Base-by-base conservation (phyloP, 1,140 invertebrate genomes). In the Bombus sibiricus region DNA sequence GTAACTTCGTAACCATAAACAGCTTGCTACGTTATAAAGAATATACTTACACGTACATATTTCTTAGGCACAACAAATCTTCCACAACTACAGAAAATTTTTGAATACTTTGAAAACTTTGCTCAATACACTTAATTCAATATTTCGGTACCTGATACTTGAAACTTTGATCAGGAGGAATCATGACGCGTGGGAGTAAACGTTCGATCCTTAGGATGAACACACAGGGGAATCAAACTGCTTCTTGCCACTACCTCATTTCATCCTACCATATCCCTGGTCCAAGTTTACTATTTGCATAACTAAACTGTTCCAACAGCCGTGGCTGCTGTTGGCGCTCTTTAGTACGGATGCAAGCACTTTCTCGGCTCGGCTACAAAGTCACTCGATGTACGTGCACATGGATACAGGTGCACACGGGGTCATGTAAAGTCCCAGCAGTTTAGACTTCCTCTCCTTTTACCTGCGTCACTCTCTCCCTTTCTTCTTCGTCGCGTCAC, bases 261-360 rank as follows among this genome's bases (percentile, higher is more conserved):
- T 57, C 18, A 32, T 13, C n/a, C 25, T 39, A 10, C 64, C 43
- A 4, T 37, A 37, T 15, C 15, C 43, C 3, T 41, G 41, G 59
- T 53, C 43, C 18, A 81, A 90, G 88, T 84, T 90, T 87, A 87
- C 73, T 89, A 89, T 90, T 89, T 89, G 88, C 89, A 87, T 89
- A 90, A 87, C 81, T 84, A 89, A 87, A 90, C 85, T 87, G 86
- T 87, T 84, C 66, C 73, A 81, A 28, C 74, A 79, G 59, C 59
- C 34, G 53, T 81, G 64, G 59, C 73, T 89, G 89, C 80, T 89
- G 85, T 83, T 89, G 47, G 62, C 22, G 80, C 80, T 86, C 80
- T 88, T 88, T 89, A 88, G 86, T 81, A 78, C 86, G 72, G 88
- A 62, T 86, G 75, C 80, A 73, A 39, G 32, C 84, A 84, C 85